These are phyloP conservation scores for Luffia ferchaultella DNA, from an alignment of 2,888 invertebrate genomes.

Conservation along the genomic window DNA sequence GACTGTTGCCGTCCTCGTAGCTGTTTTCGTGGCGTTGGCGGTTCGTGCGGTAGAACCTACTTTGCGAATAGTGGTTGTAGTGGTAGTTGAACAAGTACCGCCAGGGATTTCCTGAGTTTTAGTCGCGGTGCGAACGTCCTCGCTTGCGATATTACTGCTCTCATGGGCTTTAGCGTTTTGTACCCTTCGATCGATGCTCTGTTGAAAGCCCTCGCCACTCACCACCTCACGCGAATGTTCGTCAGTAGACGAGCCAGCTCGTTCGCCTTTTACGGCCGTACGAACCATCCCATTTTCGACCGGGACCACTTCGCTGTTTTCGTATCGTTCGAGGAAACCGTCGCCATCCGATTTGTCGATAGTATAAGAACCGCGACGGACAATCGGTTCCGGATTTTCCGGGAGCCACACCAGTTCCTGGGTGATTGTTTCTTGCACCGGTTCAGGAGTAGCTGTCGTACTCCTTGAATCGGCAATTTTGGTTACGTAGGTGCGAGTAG, in stretches of 20 bases:
- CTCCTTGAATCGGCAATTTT: conserved; percentile 41
- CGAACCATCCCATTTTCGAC: conserved; percentile 39
- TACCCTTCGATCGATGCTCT: conserved; percentile 35
- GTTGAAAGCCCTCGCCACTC: conserved; percentile 37
- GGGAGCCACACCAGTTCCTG: conserved; percentile 55
- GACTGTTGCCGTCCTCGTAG: conserved; percentile 42
- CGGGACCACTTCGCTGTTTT: conserved; percentile 42
- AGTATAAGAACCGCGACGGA: conserved; percentile 52
- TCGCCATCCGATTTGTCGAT: conserved; percentile 42
- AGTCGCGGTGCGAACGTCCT: conserved; percentile 43
- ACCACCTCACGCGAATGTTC: conserved; percentile 34
- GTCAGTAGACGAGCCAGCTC: conserved; percentile 30
- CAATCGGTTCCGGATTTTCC: conserved; percentile 39
- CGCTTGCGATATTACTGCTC: conserved; percentile 33
- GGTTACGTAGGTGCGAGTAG: conserved; percentile 35
- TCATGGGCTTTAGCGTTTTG: conserved; percentile 41
- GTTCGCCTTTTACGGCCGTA: conserved; percentile 36
- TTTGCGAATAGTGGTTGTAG: conserved; percentile 46
- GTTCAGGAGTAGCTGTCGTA: conserved; percentile 44
- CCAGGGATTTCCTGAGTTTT: conserved; percentile 49
- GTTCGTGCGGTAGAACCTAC: conserved; percentile 45
- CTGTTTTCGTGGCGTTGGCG: conserved; percentile 38
- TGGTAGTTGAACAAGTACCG: conserved; percentile 45
- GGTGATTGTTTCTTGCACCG: conserved; percentile 40
- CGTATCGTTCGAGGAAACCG: conserved; percentile 37